phyloP scores from a whole-genome alignment of 2,797 vertebrate species.

The Mastacembelus armatus region DNA sequence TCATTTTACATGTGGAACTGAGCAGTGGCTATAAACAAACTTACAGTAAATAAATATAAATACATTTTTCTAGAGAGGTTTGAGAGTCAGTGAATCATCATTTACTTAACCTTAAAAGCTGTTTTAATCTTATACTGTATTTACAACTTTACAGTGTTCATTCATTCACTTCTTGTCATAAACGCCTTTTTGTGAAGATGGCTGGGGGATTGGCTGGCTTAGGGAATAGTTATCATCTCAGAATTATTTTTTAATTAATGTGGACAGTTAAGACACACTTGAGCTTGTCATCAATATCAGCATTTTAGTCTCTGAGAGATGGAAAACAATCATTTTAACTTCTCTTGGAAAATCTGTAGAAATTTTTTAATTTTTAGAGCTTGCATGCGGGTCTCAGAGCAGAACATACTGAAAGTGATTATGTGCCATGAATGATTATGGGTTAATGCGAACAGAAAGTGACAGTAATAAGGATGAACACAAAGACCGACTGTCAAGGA shows the following conservation, averaged over 20 bases:
- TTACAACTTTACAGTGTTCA: conserved; percentile 53
- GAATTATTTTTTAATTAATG: not conserved
- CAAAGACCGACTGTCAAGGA: conserved; percentile 60
- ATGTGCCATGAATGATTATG: conserved; percentile 59
- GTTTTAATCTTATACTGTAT: conserved; percentile 28
- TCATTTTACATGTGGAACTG: conserved; percentile 12
- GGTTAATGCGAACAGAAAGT: conserved; percentile 57
- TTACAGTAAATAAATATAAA: conserved; percentile 19
- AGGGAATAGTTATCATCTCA: conserved; percentile 1
- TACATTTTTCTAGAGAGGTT: conserved; percentile 17
- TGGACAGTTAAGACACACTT: not conserved
- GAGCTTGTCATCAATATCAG: not conserved
- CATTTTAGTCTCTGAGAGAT: not conserved
- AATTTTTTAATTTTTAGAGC: conserved; percentile 7
- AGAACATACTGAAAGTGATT: conserved; percentile 44
- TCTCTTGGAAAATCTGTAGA: not conserved
- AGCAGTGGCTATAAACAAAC: conserved; percentile 27
- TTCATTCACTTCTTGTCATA: conserved; percentile 51
- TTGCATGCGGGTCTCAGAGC: conserved; percentile 17
- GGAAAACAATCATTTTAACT: not conserved
- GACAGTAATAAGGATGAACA: conserved; percentile 57
- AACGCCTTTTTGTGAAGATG: conserved; percentile 42
- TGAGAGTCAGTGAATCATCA: conserved; percentile 18
- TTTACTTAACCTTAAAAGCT: conserved; percentile 44
- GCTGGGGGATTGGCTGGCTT: conserved; percentile 9